Evolutionary conservation across 2,113 vertebrate species (phyloP).

Genomic region (Vulpes ferrilata): DNA sequence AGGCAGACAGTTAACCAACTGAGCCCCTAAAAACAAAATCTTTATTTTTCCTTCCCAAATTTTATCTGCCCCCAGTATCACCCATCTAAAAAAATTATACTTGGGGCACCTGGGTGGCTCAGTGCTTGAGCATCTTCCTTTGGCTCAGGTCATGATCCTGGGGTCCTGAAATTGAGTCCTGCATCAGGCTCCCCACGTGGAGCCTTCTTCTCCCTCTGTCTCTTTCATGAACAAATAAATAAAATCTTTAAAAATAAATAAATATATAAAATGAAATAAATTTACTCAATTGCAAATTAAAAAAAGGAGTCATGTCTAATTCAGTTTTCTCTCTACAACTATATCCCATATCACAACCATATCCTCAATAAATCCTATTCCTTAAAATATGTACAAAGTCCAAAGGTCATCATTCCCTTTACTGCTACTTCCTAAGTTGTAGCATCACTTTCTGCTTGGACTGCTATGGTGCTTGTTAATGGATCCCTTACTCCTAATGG

Average conservation of each 20-base stretch:
- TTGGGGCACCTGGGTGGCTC: too few species aligned
- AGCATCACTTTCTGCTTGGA: neutral
- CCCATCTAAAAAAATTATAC: neutral
- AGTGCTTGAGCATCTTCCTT: too few species aligned
- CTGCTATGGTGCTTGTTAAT: neutral
- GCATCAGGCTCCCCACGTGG: too few species aligned
- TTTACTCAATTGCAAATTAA: neutral
- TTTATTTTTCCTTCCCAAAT: neutral
- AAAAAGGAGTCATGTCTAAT: neutral
- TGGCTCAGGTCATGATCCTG: too few species aligned
- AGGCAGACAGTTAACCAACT: too few species aligned
- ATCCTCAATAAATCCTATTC: neutral
- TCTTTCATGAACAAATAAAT: too few species aligned
- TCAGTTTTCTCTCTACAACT: neutral
- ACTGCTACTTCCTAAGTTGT: neutral
- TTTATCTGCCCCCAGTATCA: neutral
- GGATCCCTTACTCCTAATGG: neutral
- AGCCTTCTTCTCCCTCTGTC: too few species aligned
- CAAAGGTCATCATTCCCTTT: neutral
- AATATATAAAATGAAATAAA: too few species aligned
- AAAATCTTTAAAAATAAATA: too few species aligned
- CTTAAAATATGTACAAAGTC: neutral
- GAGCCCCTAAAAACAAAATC: neutral
- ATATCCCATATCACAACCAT: neutral
- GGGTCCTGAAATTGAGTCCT: too few species aligned